Evolutionary conservation across 2,888 invertebrate species (phyloP).

Genomic region (Agrochola macilenta): DNA sequence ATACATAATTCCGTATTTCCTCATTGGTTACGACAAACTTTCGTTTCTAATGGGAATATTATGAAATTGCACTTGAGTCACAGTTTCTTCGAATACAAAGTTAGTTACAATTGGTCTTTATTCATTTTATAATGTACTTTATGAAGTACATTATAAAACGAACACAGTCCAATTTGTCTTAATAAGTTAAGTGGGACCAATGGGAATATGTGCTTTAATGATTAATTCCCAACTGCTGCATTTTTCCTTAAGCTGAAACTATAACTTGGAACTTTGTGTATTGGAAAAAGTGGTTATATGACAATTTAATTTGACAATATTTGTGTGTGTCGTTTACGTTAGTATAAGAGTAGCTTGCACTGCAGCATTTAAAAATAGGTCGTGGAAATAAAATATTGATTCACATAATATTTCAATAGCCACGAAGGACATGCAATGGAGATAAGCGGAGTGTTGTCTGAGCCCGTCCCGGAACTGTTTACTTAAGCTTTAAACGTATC

Average conservation of each 20-base stretch:
- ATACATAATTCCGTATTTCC: constrained; percentile 7
- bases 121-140: constrained; percentile 5
- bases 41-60: constrained; percentile 27
- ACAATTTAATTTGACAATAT: neutral
- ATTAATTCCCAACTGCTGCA: neutral
- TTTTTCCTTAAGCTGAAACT: neutral
- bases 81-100: constrained; percentile 15
- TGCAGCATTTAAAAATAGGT: constrained; percentile 5
- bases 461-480: neutral
- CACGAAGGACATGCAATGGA: neutral
- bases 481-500: constrained; percentile 1
- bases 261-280: neutral
- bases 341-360: neutral
- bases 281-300: neutral
- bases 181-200: neutral
- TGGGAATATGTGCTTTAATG: constrained; percentile 6
- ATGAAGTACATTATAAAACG: too few species aligned
- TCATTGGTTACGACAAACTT: constrained; percentile 15
- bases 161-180: too few species aligned
- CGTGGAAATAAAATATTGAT: constrained; percentile 2
- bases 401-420: constrained; percentile 8
- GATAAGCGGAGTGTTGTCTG: neutral
- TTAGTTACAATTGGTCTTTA: constrained; percentile 13
- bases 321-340: neutral
- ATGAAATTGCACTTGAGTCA: neutral